A percentile compares a stretch with the other conserved stretches of the same genome.
Conservation (phyloP, 2,888 invertebrate species). For the Synergus itoensis region DNA sequence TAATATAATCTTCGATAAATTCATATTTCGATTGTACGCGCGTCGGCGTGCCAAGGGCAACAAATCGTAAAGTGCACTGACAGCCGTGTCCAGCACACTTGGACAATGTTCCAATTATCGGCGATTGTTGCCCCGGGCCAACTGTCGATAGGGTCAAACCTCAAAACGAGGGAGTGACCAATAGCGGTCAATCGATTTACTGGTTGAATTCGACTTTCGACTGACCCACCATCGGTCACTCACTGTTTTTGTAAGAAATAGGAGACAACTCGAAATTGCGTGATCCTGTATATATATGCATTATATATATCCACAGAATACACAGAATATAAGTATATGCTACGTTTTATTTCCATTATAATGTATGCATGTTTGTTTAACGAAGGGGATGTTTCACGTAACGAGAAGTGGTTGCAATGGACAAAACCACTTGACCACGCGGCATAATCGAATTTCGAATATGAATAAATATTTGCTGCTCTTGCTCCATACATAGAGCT, state of each 20-base stretch:
- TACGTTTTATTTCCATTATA: constrained; percentile 49
- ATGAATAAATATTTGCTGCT: constrained; percentile 65
- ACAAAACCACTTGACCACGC: constrained; percentile 59
- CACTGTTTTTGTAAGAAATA: constrained; percentile 65
- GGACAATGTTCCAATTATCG: constrained; percentile 76
- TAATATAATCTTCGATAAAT: constrained; percentile 75
- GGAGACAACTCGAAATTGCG: constrained; percentile 45
- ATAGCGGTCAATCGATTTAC: constrained; percentile 56
- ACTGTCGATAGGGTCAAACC: constrained; percentile 71
- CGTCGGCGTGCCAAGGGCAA: constrained; percentile 65
- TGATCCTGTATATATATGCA: not conserved
- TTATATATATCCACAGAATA: constrained; percentile 26
- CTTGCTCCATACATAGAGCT: not conserved
- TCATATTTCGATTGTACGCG: constrained; percentile 71
- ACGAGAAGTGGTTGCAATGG: constrained; percentile 48
- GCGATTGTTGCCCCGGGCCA: constrained; percentile 70
- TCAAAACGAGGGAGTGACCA: constrained; percentile 68
- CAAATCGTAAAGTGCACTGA: constrained; percentile 74
- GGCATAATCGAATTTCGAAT: constrained; percentile 57
- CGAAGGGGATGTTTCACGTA: constrained; percentile 50
- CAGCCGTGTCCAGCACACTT: constrained; percentile 59
- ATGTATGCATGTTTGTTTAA: constrained; percentile 71
- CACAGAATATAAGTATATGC: constrained; percentile 39
- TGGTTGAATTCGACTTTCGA: constrained; percentile 21
- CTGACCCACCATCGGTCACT: constrained; percentile 48